These are phyloP conservation scores for Molothrus aeneus DNA, from an alignment of 2,797 vertebrate species.

Conservation along the genomic window DNA sequence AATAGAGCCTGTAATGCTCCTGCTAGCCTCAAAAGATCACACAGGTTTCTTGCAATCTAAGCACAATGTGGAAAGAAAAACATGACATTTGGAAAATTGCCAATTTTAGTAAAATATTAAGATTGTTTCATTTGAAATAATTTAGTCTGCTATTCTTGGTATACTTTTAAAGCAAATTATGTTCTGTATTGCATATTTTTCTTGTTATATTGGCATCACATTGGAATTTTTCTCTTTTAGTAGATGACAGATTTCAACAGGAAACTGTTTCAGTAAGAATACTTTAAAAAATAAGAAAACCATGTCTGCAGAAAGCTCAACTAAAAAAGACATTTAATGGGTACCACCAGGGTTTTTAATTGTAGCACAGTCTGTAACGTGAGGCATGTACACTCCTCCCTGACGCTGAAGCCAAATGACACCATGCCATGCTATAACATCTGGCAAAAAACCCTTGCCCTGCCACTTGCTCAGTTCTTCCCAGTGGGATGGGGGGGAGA, in stretches of 20 bases:
- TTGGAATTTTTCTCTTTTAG: background rate
- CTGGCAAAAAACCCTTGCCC: background rate
- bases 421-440: background rate
- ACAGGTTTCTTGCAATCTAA: background rate
- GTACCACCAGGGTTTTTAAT: background rate
- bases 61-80: background rate
- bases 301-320: background rate
- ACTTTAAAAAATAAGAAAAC: background rate
- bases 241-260: background rate
- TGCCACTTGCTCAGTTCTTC: background rate
- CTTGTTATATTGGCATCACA: background rate
- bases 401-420: background rate
- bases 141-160: background rate
- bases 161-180: background rate
- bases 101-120: background rate
- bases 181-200: background rate
- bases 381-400: accelerated
- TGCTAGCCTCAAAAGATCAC: background rate
- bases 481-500: background rate
- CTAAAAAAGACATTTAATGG: background rate
- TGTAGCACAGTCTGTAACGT: background rate
- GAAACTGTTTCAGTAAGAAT: background rate
- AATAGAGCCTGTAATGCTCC: background rate
- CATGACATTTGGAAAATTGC: background rate
- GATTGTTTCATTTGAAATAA: background rate